Conservation (phyloP, 2,888 invertebrate species). For the Ypsolopha sequella region DNA sequence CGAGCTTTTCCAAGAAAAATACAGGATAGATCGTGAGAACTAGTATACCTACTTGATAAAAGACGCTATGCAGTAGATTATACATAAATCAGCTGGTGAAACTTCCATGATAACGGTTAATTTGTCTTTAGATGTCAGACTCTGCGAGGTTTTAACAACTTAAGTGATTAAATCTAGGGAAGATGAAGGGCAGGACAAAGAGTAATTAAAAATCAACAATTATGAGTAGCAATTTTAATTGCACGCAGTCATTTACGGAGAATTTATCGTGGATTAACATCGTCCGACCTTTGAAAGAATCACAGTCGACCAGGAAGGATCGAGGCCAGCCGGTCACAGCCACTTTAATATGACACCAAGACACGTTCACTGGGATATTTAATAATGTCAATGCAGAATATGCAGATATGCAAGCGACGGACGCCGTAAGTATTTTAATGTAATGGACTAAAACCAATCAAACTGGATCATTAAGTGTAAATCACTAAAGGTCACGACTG, state of each 20-base stretch:
- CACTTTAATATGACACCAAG: neutral
- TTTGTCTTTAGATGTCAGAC: too few species aligned
- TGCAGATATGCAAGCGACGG: neutral
- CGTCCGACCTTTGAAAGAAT: conserved; percentile 34
- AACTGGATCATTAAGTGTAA: neutral
- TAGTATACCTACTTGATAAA: too few species aligned
- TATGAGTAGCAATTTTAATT: neutral
- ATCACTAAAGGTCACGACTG: neutral
- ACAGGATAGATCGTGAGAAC: too few species aligned
- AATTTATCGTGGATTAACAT: conserved; percentile 13
- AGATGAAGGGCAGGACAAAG: too few species aligned
- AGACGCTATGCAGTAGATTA: too few species aligned
- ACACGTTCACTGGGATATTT: neutral
- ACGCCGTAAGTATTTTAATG: neutral
- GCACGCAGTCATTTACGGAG: neutral
- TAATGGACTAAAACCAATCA: neutral
- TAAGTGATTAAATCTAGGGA: too few species aligned
- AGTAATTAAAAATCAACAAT: too few species aligned
- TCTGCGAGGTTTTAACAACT: too few species aligned
- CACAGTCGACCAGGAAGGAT: conserved; percentile 21
- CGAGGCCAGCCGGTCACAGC: conserved; percentile 30
- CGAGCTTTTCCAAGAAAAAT: too few species aligned
- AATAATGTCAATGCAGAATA: neutral
- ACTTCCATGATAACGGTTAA: too few species aligned
- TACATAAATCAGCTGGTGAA: too few species aligned